A percentile compares a stretch with the other conserved stretches of the same genome.
Evolutionary conservation across 2,797 vertebrate genomes (phyloP).

Genomic region (Sternarchorhynchus goeldii): DNA sequence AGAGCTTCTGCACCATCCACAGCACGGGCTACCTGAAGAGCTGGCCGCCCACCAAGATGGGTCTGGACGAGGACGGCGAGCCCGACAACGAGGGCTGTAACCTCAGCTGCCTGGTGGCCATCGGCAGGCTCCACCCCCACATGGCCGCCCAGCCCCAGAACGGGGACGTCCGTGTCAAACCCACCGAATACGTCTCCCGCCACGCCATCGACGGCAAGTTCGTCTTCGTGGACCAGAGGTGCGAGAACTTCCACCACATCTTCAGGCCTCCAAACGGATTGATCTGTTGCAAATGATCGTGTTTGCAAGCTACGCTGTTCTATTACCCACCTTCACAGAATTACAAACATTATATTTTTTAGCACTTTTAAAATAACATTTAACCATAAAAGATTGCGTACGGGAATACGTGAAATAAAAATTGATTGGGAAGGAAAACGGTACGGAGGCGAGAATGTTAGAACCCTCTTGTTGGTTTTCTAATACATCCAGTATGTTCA

Average conservation of each 20-base stretch:
- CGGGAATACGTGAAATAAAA: no score
- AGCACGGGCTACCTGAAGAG: slow-evolving; percentile 99
- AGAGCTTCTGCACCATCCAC: slow-evolving; percentile 99
- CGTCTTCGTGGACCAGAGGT: slow-evolving; percentile 99
- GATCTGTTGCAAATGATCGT: no score
- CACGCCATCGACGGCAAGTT: slow-evolving; percentile 98
- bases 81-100: slow-evolving; percentile 97
- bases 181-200: slow-evolving; percentile 95
- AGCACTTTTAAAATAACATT: no score
- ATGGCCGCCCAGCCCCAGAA: slow-evolving; percentile 88
- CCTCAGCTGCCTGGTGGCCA: slow-evolving; percentile 97
- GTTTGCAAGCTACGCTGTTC: no score
- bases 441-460: no score
- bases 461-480: neutral
- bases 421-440: no score
- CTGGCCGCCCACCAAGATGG: slow-evolving; percentile 98
- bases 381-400: no score
- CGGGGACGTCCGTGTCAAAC: slow-evolving; percentile 92
- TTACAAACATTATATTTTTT: no score
- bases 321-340: no score
- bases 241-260: slow-evolving; percentile 56
- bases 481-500: neutral
- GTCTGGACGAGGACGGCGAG: slow-evolving; percentile 94
- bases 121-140: slow-evolving; percentile 93
- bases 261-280: no score